Evolutionary conservation across 2,113 vertebrate species (phyloP), one percentile per base, ranked within the genome.

Genomic region (Aythya baeri): DNA sequence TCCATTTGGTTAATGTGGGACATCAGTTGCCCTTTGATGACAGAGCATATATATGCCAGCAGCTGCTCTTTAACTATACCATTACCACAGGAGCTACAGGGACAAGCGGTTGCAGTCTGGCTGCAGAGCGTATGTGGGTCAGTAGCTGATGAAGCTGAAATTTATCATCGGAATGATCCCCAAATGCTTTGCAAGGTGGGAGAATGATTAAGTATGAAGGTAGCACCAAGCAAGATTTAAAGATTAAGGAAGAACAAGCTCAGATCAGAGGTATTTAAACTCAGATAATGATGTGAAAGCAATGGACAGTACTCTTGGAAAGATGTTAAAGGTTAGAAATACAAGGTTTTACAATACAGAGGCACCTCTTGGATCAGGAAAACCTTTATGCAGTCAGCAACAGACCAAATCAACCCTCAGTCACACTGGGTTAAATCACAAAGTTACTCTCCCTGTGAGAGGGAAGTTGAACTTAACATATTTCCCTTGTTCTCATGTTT

Each of bases 121-220:
- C 78, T 89, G 82, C 1, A 0, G 73, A 95, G 86, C 50, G 78
- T 46, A 96, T 96, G 94, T 94, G 94, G 93, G 94, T 92, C 96
- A 94, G 94, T 93, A 94, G 92, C 96, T 95, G 92, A 94, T 96
- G 96, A 83, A 95, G 94, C 94, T 96, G 96, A 96, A 97, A 96
- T 97, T 97, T 96, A 96, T 97, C 95, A 95, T 85, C 0, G 41
- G 83, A 97, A 95, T 92, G 94, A 96, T 94, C 88, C 93, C 88
- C 91, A 70, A 96, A 88, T 76, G 94, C 92, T 88, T 88, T 95
- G 93, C 88, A 87, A 84, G 90, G 91, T 62, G 44, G 81, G 93
- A 97, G 93, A 80, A 96, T 97, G 94, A 96, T 96, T 95, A 92
- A 97, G 90, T 93, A 87, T 93, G 96, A 96, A 96, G 88, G 93